Percentiles rank a stretch among this genome's conserved stretches.
Conservation (phyloP, 1,140 invertebrate genomes). For the Colletes latitarsis region DNA sequence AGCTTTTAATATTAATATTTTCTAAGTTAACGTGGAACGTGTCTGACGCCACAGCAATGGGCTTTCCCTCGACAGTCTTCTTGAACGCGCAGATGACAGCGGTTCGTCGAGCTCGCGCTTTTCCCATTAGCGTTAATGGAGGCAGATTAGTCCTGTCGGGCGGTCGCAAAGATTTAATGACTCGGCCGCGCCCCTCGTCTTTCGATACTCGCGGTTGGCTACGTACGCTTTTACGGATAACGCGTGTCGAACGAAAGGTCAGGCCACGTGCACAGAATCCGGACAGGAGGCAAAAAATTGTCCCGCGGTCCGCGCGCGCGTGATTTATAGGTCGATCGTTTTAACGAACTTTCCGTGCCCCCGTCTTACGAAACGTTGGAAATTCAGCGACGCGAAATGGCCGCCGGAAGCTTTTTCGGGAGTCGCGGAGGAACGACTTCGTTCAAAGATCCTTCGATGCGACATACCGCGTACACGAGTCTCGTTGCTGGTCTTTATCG, state of each 20-base stretch:
- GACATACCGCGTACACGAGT: not conserved
- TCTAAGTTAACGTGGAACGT: too few species aligned
- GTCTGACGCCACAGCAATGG: not conserved
- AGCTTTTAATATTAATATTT: too few species aligned
- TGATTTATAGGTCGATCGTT: slow-evolving; percentile 8
- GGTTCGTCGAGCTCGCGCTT: slow-evolving; percentile 54
- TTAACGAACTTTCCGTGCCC: not conserved
- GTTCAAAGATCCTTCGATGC: too few species aligned
- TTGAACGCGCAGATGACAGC: slow-evolving; percentile 60
- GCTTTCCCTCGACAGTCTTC: slow-evolving; percentile 1
- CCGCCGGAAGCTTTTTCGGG: too few species aligned
- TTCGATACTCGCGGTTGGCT: slow-evolving; percentile 7
- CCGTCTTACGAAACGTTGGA: too few species aligned
- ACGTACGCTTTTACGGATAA: slow-evolving; percentile 16
- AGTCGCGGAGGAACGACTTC: too few species aligned
- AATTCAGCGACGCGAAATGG: too few species aligned
- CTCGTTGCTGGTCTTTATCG: not conserved
- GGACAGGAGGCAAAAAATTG: not conserved
- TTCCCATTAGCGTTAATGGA: slow-evolving; percentile 67
- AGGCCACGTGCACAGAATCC: not conserved
- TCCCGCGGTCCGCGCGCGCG: not conserved
- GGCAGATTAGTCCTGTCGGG: slow-evolving; percentile 60
- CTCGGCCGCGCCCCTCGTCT: slow-evolving; percentile 50
- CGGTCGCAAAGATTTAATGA: slow-evolving; percentile 62
- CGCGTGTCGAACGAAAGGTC: slow-evolving; percentile 34